Evolutionary conservation across 2,797 vertebrate genomes (phyloP), one percentile per base, ranked within the genome.

Genomic region (Ammospiza maritima): DNA sequence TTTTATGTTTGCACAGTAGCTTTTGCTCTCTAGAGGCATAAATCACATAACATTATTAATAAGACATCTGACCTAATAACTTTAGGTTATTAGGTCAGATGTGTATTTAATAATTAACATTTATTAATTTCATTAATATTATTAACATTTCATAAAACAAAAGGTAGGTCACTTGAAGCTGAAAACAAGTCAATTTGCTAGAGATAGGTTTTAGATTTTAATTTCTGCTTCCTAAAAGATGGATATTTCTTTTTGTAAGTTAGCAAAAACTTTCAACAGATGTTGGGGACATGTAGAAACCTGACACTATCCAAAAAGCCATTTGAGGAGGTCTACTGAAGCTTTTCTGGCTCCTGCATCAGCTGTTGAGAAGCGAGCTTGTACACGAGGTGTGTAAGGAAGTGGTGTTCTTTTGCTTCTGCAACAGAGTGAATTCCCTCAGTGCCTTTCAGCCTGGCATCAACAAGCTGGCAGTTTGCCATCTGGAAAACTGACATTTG

Each of bases 381-480:
- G 50, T 77, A 92, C 61, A 65, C 0, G 2, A 92, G 79, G 58
- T 93, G 38, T 72, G 36, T 85, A 92, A 90, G 80, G 65, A 88
- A 96, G 86, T 34, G 51, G 76, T 62, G 21, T 79, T 91, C 77
- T 94, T 94, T 72, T 93, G 62, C 70, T 89, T 95, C 72, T 91
- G 47, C 75, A 87, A 20, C 75, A 73, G 86, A 96, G 65, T 79
- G 50, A 97, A 97, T 88, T 96, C 87, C 90, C 69, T 89, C 34
- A 12, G 94, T 84, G 85, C 73, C 69, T 88, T 95, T 93, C 92
- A 84, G 20, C 4, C 3, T 9, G 4, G 50, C 70, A 81, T 74
- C 62, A n/a, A 82, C 30, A 79, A n/a, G 69, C 93, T 97, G 97
- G 97, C 95, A 89, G 89, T 75, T 85, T 95, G 94, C 95, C 97